Base-by-base conservation (phyloP, 2,113 vertebrate genomes). In the Solenodon paradoxus region DNA sequence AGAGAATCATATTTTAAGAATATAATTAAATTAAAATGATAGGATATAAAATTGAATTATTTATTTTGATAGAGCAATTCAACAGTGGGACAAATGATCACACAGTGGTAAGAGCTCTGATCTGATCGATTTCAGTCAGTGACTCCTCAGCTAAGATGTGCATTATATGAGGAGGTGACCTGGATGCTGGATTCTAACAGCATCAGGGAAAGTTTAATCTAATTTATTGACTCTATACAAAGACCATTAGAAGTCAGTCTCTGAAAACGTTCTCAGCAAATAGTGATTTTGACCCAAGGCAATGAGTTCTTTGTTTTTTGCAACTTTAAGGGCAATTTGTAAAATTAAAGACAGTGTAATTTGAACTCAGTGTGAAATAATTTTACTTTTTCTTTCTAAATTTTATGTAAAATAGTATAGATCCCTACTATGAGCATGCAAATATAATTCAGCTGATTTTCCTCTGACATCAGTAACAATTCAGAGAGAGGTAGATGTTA, bases 201-300 rank as follows among this genome's bases (percentile, higher is more conserved):
- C 26, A 30, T 22, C 26, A 49, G 15, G 9, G 47, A 24, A 15
- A 90, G n/a, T 30, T 69, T 71, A 88, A 38, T 85, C 7, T 57
- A n/a, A 55, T 61, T 40, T 20, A 32, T 1, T 53, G 20, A 26
- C 15, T 26, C 28, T 26, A 69, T 9, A 42, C 49, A 92, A 83
- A 92, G 32, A 9, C n/a, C 61, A 69, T 28, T 38, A 68, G 16
- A 88, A 86, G 20, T 26, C 32, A 85, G 32, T 55, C 57, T 92
- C 78, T 71, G n/a, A 87, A 93, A 92, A 94, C 8, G 32, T 92
- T 92, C 71, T 79, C 7, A 53, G 19, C 42, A 86, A 88, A 63
- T 77, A 45, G 24, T 72, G 90, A 84, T 80, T 92, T 91, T 92
- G 30, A 47, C 17, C 5, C 24, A 68, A 75, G 1, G n/a, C 9